phyloP scores from a whole-genome alignment of 2,888 invertebrate genomes.

The Melanchra persicariae region DNA sequence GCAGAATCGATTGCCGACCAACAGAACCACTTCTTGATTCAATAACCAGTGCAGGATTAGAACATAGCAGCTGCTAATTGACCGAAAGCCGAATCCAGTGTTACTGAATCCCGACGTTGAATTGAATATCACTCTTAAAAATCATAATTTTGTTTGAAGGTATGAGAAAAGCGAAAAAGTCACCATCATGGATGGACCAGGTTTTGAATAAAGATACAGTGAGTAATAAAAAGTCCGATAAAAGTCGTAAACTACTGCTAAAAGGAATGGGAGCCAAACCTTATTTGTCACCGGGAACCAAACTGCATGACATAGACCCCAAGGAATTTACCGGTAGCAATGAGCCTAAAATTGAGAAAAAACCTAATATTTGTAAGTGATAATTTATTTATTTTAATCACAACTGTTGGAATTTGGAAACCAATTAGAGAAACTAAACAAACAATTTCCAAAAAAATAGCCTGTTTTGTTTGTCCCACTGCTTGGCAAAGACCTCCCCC shows the following conservation, averaged over 20 bases:
- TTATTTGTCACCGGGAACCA: constrained; percentile 19
- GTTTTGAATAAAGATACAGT: constrained; percentile 8
- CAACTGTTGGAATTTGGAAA: too few species aligned
- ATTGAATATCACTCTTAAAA: background rate
- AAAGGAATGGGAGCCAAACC: constrained; percentile 14
- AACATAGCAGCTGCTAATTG: too few species aligned
- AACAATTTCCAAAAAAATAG: too few species aligned
- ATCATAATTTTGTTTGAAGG: background rate
- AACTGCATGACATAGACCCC: background rate
- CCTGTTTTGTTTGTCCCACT: too few species aligned
- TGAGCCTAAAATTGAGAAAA: background rate
- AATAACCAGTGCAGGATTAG: background rate
- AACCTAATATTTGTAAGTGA: constrained; percentile 12
- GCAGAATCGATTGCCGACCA: background rate
- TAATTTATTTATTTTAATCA: background rate
- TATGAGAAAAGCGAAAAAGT: background rate
- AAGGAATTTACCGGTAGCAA: background rate
- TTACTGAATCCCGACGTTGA: too few species aligned
- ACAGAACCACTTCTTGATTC: background rate
- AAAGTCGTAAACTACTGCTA: constrained; percentile 12
- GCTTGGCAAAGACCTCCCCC: too few species aligned
- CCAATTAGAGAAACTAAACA: too few species aligned
- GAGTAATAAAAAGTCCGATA: background rate
- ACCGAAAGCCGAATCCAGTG: too few species aligned
- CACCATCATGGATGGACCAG: constrained; percentile 4